phyloP scores from a whole-genome alignment of 2,888 invertebrate species.

The Drosophila birchii region DNA sequence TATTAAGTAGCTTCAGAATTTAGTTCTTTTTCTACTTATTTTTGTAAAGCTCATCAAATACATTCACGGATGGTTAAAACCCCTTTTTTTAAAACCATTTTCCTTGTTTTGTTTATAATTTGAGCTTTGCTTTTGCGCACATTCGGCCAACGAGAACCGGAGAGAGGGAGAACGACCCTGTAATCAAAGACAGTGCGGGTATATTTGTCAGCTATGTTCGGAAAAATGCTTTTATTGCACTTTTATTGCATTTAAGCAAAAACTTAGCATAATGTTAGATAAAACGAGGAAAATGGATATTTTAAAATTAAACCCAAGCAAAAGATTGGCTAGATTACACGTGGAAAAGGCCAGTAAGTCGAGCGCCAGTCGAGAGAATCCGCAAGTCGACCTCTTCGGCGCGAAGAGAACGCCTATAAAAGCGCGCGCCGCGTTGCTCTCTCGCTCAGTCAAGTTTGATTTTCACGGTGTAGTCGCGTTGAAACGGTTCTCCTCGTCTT shows the following conservation, averaged over 20 bases:
- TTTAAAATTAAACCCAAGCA: neutral
- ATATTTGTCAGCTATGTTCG: neutral
- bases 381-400: neutral
- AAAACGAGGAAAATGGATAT: neutral
- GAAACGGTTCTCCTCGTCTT: conserved; percentile 7
- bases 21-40: neutral
- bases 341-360: too few relatives aligned
- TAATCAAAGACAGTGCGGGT: neutral
- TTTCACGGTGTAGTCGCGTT: conserved; percentile 6
- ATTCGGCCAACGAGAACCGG: neutral
- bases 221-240: too few relatives aligned
- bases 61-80: neutral
- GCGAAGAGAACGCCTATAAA: neutral
- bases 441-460: conserved; percentile 20
- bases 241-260: neutral
- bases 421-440: conserved; percentile 7
- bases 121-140: conserved; percentile 14
- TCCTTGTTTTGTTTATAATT: conserved; percentile 2
- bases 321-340: neutral
- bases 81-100: neutral
- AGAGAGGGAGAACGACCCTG: neutral
- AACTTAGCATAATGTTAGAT: too few relatives aligned
- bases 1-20: neutral
- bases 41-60: neutral
- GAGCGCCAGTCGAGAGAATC: neutral